phyloP scores from a whole-genome alignment of 2,113 vertebrate species.

The Athene noctua region DNA sequence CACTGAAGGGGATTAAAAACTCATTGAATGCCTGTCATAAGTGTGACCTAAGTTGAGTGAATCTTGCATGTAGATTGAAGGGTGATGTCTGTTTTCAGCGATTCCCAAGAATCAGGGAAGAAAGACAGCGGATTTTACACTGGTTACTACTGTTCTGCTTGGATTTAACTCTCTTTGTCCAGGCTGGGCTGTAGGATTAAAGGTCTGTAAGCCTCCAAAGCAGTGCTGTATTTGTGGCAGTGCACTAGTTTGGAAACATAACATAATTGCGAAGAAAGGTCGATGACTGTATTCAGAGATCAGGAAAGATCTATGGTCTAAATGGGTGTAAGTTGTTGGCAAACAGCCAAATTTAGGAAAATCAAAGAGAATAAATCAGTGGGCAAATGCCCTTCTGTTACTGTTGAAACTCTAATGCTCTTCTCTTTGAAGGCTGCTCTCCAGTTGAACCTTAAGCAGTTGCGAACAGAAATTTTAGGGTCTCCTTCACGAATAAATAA shows the following conservation, averaged over 20 bases:
- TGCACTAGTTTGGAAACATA: background rate
- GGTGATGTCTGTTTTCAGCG: background rate
- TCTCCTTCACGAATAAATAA: background rate
- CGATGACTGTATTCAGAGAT: background rate
- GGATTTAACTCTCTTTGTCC: background rate
- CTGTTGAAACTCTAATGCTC: background rate
- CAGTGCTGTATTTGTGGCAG: background rate
- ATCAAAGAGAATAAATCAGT: background rate
- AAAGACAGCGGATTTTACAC: background rate
- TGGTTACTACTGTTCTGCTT: background rate
- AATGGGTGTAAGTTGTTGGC: background rate
- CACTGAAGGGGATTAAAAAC: background rate
- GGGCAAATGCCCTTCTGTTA: background rate
- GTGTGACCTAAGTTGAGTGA: background rate
- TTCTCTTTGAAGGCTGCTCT: background rate
- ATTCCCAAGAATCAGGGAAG: background rate
- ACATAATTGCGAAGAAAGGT: background rate
- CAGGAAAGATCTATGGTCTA: background rate
- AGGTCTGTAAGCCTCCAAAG: background rate
- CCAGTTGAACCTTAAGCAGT: background rate
- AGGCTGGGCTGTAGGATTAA: background rate
- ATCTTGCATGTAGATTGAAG: background rate
- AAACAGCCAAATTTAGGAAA: background rate
- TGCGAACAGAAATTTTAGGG: background rate
- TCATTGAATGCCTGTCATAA: rapidly evolving